Evolutionary conservation across 2,113 vertebrate genomes (phyloP).

Genomic region (Tetrao urogallus): DNA sequence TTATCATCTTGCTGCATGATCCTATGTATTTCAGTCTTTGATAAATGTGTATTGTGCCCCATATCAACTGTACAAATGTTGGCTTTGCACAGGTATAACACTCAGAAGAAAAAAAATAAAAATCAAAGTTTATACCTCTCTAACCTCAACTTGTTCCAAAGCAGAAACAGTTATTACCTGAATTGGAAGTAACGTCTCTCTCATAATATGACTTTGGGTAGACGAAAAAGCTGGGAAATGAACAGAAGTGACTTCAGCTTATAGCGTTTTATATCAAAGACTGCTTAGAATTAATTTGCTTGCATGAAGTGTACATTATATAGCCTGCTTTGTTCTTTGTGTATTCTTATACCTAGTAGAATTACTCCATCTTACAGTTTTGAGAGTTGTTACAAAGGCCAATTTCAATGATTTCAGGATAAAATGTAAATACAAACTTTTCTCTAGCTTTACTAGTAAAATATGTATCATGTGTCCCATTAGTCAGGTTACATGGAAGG

Average conservation of each 20-base stretch:
- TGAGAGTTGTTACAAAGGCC: slow-evolving; percentile 34
- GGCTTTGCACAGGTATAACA: slow-evolving; percentile 76
- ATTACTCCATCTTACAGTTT: slow-evolving; percentile 35
- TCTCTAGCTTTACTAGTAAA: neutral
- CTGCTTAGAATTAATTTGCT: slow-evolving; percentile 74
- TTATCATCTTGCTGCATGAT: slow-evolving; percentile 82
- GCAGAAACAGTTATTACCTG: slow-evolving; percentile 51
- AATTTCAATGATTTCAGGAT: slow-evolving; percentile 15
- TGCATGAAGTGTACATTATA: slow-evolving; percentile 69
- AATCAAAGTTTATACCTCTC: slow-evolving; percentile 53
- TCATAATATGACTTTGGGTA: slow-evolving; percentile 36
- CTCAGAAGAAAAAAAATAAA: slow-evolving; percentile 61
- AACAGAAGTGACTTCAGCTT: slow-evolving; percentile 66
- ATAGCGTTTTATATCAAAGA: slow-evolving; percentile 82
- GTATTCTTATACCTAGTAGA: slow-evolving; percentile 51
- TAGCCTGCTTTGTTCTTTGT: slow-evolving; percentile 63
- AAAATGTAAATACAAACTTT: slow-evolving; percentile 35
- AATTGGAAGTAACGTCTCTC: slow-evolving; percentile 73
- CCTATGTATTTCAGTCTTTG: slow-evolving; percentile 84
- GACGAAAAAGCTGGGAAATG: slow-evolving; percentile 27
- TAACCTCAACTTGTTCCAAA: slow-evolving; percentile 60
- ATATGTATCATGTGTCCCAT: neutral
- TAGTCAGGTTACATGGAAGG: neutral
- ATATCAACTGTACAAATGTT: slow-evolving; percentile 80
- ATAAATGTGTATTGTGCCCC: slow-evolving; percentile 82